Evolutionary conservation across 2,113 vertebrate genomes (phyloP), one percentile per base, ranked within the genome.

Genomic region (Probosciger aterrimus): DNA sequence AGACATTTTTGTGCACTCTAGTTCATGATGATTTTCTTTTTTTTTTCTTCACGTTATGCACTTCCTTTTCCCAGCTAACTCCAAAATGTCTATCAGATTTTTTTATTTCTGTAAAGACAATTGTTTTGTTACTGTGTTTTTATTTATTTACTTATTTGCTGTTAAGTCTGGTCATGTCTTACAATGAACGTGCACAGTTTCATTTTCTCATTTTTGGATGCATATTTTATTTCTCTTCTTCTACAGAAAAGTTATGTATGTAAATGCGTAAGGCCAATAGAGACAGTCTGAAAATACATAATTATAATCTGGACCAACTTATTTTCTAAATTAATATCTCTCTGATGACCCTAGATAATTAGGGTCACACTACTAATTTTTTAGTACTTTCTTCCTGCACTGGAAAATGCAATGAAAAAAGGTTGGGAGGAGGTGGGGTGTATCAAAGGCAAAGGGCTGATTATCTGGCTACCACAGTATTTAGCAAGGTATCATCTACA

Each of bases 401-500:
- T 33, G 28, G 33, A 46, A 88, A 80, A 83, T 33, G 17, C 24
- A 64, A 39, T 50, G 37, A 37, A 91, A 69, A 69, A 3, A 3
- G 11, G 4, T 14, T 46, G 23, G 4, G 9, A 4, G 7, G 4
- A 57, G 31, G 8, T 11, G 4, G n/a, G 3, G 7, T 31, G 23
- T 60, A 18, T 55, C 41, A 55, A 49, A 87, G 47, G 10, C 41
- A 80, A n/a, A 73, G 10, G 30, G 15, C 8, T 33, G 9, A 64
- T 50, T 41, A 69, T 64, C 22, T 65, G 37, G 20, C 9, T 55
- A 83, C 39, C 7, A 41, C 4, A n/a, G 4, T 13, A 64, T 50
- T 79, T 68, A 83, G 47, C 19, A 50, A 88, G 27, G 24, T 8
- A 53, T 46, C 6, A 14, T 76, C 63, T 76, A 33, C 30, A 44